Conservation (phyloP, 2,888 invertebrate genomes). For the Leucophenga maculata region DNA sequence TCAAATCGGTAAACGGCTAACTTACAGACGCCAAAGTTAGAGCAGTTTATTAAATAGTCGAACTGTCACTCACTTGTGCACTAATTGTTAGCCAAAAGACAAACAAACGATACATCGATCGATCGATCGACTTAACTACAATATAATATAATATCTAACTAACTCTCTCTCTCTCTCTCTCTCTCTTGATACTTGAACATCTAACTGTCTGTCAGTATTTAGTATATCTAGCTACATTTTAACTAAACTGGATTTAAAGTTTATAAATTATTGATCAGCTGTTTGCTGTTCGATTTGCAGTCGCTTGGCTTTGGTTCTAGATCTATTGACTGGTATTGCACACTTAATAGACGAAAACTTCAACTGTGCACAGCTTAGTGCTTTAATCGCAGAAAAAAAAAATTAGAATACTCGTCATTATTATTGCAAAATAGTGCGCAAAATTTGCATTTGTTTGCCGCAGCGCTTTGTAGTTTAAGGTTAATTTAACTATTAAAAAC, state of each 20-base stretch:
- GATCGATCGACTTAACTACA: no score
- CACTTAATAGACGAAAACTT: no score
- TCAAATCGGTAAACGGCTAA: not conserved
- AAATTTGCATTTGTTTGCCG: no score
- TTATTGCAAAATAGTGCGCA: no score
- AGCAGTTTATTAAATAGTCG: not conserved
- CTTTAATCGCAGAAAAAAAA: no score
- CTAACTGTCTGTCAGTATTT: conserved; percentile 3
- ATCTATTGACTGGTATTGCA: no score
- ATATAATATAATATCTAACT: not conserved
- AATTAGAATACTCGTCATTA: no score
- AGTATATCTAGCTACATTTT: conserved; percentile 9
- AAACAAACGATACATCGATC: not conserved
- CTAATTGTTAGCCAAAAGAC: conserved; percentile 20
- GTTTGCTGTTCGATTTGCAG: conserved; percentile 9
- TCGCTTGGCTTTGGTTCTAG: no score
- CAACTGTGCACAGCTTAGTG: no score
- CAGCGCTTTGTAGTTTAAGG: no score
- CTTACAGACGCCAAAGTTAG: conserved; percentile 24
- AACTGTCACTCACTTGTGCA: conserved; percentile 8
- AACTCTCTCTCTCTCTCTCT: conserved; percentile 11
- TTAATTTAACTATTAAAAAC: no score
- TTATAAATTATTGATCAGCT: conserved; percentile 19
- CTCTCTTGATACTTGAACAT: not conserved
- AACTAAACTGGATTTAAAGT: conserved; percentile 20